phyloP scores from a whole-genome alignment of 1,140 invertebrate species.

The Aphis craccivora region DNA sequence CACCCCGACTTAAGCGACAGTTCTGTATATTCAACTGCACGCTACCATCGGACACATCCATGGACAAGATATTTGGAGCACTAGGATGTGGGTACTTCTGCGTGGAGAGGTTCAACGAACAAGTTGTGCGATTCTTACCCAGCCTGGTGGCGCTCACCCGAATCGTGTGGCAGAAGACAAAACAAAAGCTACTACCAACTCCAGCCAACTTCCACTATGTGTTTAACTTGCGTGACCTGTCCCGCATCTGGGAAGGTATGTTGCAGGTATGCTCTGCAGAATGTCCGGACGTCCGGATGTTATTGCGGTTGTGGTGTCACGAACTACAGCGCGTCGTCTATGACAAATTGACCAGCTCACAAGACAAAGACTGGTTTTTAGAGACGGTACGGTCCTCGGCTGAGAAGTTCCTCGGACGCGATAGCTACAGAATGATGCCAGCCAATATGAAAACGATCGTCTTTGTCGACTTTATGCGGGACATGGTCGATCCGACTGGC shows the following conservation, averaged over 20 bases:
- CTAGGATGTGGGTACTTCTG: conserved; percentile 92
- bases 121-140: conserved; percentile 81
- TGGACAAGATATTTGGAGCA: conserved; percentile 87
- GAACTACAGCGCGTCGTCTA: conserved; percentile 91
- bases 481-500: conserved; percentile 94
- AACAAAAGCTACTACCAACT: conserved; percentile 83
- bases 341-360: conserved; percentile 80
- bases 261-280: conserved; percentile 86
- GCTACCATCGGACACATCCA: conserved; percentile 81
- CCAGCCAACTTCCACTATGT: conserved; percentile 99
- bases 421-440: conserved; percentile 74
- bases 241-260: conserved; percentile 97
- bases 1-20: conserved; percentile 90
- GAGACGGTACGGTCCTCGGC: conserved; percentile 72
- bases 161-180: conserved; percentile 85
- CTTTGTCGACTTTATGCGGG: conserved; percentile 68
- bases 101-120: conserved; percentile 81
- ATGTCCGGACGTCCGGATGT: conserved; percentile 78
- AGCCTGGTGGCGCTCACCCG: conserved; percentile 87
- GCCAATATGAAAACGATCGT: conserved; percentile 66
- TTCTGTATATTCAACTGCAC: conserved; percentile 97
- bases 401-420: conserved; percentile 73
- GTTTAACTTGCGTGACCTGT: conserved; percentile 92
- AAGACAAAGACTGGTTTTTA: conserved; percentile 84
- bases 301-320: conserved; percentile 94